These are phyloP conservation scores for Triops longicaudatus DNA, from an alignment of 1,140 invertebrate genomes.

Conservation along the genomic window DNA sequence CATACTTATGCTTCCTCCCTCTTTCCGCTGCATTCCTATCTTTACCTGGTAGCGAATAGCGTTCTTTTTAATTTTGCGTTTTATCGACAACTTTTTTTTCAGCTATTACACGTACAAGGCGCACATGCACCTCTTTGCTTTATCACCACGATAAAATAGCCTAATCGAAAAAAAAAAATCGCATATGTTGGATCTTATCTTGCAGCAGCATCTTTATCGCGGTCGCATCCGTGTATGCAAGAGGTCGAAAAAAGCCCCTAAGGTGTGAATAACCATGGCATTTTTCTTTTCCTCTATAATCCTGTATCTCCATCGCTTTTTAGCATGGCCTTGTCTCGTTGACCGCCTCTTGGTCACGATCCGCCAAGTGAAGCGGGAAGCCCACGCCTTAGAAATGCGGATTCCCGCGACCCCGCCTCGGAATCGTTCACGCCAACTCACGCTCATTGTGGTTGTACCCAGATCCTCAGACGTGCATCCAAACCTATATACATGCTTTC, in stretches of 20 bases:
- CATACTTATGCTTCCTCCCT: neutral
- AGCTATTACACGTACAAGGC: neutral
- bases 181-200: neutral
- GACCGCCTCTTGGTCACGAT: constrained; percentile 13
- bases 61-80: neutral
- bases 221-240: constrained; percentile 5
- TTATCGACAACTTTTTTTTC: neutral
- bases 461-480: neutral
- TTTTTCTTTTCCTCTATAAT: constrained; percentile 5
- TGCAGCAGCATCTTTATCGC: neutral
- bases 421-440: constrained; percentile 14
- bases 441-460: constrained; percentile 9
- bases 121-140: neutral
- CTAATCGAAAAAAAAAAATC: neutral
- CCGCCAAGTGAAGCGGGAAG: constrained; percentile 13
- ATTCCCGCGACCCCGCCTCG: constrained; percentile 9
- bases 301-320: neutral
- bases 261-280: constrained; percentile 14
- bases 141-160: neutral
- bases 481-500: neutral
- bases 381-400: constrained; percentile 13
- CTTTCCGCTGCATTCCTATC: neutral
- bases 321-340: constrained; percentile 8
- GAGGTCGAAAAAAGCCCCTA: constrained; percentile 6
- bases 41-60: neutral